Evolutionary conservation across 2,888 invertebrate species (phyloP), one percentile per base, ranked within the genome.

Genomic region (Tiphia femorata): DNA sequence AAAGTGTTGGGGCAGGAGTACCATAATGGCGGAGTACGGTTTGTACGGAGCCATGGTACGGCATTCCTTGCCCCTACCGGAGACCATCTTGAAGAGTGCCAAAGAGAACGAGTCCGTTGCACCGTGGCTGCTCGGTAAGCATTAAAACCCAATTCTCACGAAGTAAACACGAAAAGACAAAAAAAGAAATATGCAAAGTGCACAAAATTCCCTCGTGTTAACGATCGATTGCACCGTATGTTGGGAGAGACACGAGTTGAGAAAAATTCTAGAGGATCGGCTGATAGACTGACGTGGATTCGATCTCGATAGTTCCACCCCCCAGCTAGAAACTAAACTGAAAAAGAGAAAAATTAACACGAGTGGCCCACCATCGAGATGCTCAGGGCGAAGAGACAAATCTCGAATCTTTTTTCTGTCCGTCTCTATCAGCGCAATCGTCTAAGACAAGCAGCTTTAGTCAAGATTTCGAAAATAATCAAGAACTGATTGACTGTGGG

Each of bases 11-110:
- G 99, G 99, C 42, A 89, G 97, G 76, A 96, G 97, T 81, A 98
- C 98, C 74, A 99, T 98, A 82, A 99, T 99, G 99, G 99, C 99
- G 67, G 99, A 99, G 86, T 99, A 99, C 83, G 99, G 99, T 2
- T 88, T 99, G 46, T 99, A 99, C 85, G 99, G 99, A 0, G 99
- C 99, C 71, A 99, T 99, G 99, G 99, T 99, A 69, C 89, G 99
- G 64, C 99, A 99, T 86, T 98, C 98, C 42, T 88, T 99, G 66
- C 99, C 99, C 0, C 89, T 99, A 69, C 99, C 99, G 1, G 98
- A 99, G 78, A 98, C 98, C 69, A 98, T 99, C 80, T 90, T 98
- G 76, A 98, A 98, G 86, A 95, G 96, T 83, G 97, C 96, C 84
- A 97, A 97, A 86, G 96, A 96, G 77, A 95, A 95, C 84, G 95